These are phyloP conservation scores for Eupsittula cactorum DNA, from an alignment of 2,113 vertebrate species.

Conservation along the genomic window DNA sequence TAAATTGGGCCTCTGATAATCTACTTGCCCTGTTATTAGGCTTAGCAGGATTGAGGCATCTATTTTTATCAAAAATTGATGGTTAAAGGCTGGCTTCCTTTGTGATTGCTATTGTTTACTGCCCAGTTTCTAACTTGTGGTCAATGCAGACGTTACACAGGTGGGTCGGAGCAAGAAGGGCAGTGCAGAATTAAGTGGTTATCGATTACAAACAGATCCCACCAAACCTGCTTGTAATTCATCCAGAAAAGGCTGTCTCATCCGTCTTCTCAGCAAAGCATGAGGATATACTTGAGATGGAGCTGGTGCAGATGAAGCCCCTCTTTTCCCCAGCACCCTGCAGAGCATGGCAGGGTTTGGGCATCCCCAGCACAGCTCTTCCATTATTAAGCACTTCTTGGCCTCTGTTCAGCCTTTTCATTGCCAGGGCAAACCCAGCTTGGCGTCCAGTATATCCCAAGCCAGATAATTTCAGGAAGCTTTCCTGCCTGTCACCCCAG, in stretches of 20 bases:
- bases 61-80: constrained; percentile 64
- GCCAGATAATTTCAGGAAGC: background rate
- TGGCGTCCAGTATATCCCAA: background rate
- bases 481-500: background rate
- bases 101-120: constrained; percentile 32
- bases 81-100: constrained; percentile 22
- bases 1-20: constrained; percentile 62
- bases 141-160: accelerated
- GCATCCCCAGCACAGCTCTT: background rate
- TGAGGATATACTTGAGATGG: background rate
- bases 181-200: constrained; percentile 23
- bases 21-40: constrained; percentile 59
- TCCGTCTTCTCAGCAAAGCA: background rate
- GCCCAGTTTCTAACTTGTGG: constrained; percentile 38
- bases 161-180: background rate
- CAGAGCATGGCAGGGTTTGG: background rate
- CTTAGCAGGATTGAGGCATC: constrained; percentile 57
- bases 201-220: constrained; percentile 14
- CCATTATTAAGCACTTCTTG: background rate
- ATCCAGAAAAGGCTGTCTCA: constrained; percentile 15
- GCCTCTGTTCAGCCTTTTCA: background rate
- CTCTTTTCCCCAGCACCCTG: background rate
- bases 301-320: background rate
- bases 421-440: background rate
- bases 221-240: constrained; percentile 4